A percentile compares a stretch with the other conserved stretches of the same genome.
Conservation (phyloP, 2,113 vertebrate species). For the Elachura formosa region DNA sequence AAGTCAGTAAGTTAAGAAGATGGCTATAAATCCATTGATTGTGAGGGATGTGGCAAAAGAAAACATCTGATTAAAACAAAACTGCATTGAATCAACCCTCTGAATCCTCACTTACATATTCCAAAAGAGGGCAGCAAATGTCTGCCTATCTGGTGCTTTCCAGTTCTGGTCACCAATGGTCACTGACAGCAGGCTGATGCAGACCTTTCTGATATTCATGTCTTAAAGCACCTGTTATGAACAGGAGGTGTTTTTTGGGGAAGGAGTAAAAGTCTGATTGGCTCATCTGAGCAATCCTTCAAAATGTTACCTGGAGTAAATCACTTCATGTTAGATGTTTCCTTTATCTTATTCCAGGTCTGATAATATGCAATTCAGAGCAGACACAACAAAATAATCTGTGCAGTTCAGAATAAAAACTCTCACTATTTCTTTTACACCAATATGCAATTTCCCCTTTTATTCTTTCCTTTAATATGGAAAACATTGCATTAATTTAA, state of each 20-base stretch:
- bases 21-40: neutral
- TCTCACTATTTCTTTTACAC: neutral
- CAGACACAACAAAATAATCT: neutral
- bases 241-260: neutral
- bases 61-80: neutral
- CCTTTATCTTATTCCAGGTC: neutral
- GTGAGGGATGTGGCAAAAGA: neutral
- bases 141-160: neutral
- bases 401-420: neutral
- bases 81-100: neutral
- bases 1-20: neutral
- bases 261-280: neutral
- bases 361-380: neutral
- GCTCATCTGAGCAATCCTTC: neutral
- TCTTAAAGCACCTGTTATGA: neutral
- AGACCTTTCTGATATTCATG: neutral
- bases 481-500: neutral
- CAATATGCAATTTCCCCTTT: neutral
- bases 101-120: neutral
- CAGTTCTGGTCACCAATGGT: constrained; percentile 11
- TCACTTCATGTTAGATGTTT: neutral
- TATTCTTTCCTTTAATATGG: neutral
- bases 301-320: neutral
- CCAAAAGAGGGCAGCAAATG: constrained; percentile 80
- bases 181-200: neutral